These are phyloP conservation scores for Champsocephalus gunnari DNA, from an alignment of 2,797 vertebrate species.

Conservation along the genomic window DNA sequence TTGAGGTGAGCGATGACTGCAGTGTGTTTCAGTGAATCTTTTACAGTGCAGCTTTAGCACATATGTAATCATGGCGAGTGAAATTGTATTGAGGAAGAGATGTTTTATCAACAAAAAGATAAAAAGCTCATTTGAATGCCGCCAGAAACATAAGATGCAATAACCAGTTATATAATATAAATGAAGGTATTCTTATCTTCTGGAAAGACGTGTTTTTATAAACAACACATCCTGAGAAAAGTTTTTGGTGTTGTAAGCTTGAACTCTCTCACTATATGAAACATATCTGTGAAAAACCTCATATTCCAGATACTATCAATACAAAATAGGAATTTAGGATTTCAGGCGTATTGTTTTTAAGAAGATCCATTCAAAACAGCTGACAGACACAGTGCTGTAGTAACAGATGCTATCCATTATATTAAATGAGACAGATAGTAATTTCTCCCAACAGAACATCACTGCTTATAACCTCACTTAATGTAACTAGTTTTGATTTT, in stretches of 20 bases:
- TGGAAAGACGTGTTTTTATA: conserved; percentile 27
- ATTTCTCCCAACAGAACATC: conserved; percentile 39
- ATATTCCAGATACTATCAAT: neutral
- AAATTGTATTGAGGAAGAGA: conserved; percentile 41
- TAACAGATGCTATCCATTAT: conserved; percentile 47
- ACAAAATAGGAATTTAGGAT: neutral
- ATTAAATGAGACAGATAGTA: conserved; percentile 32
- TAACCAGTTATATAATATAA: conserved; percentile 3
- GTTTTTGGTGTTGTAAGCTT: conserved; percentile 15
- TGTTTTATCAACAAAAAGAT: conserved; percentile 45
- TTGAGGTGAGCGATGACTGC: conserved; percentile 50
- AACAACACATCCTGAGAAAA: conserved; percentile 25
- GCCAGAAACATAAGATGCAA: conserved; percentile 43
- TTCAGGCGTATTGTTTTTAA: neutral
- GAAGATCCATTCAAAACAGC: conserved; percentile 34
- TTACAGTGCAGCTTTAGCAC: conserved; percentile 35
- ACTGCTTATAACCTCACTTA: conserved; percentile 45
- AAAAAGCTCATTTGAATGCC: conserved; percentile 32
- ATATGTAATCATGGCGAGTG: conserved; percentile 47
- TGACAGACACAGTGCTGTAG: conserved; percentile 32
- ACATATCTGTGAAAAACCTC: neutral
- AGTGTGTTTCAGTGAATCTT: conserved; percentile 55
- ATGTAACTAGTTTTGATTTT: conserved; percentile 28
- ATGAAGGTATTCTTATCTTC: conserved; percentile 15
- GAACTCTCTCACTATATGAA: conserved; percentile 5